Base-by-base conservation (phyloP, 1,140 invertebrate species). In the Akabosia matsudoensis region DNA sequence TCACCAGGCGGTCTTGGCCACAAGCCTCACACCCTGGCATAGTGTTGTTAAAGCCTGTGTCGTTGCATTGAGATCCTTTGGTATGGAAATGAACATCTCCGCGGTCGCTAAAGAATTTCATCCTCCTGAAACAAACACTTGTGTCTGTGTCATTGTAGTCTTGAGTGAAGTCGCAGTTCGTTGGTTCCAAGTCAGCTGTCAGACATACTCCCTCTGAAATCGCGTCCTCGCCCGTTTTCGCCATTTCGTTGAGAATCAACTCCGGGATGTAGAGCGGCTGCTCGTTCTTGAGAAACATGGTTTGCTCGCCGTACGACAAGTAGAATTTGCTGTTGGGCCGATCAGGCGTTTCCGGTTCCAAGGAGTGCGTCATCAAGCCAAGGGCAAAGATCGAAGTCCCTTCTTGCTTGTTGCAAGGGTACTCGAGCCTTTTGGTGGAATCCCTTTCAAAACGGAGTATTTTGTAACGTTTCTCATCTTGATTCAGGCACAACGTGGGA, bases 381-480 rank as follows among this genome's bases (percentile, higher is more conserved):
- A 75, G 7, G 16, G 74, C 74, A 7, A 28, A 24, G 1, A 75
- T 70, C 0, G 7, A 33, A 10, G 74, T 75, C 54, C 74, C 74
- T 70, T 75, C 74, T 1, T 70, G 26, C 16, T 28, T 31, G n/a
- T 75, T 75, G n/a, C 74, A 75, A 3, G 74, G 74, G 70, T 75
- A 75, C 18, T n/a, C 28, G 45, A 64, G 33, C 1, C 70, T 18
- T 75, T 75, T 75, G 0, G 74, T 0, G 33, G 26, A 18, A 0
- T 28, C 24, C 16, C 61, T 28, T n/a, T 61, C 14, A 61, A 61
- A 61, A 13, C n/a, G 7, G 14, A 61, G 54, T 22, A 61, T 61
- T 61, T 61, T 13, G 54, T 10, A 61, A 22, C 24, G 13, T 13
- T 4, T 22, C 4, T 10, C 7, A 61, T 24, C 54, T 22, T 13